A percentile compares a stretch with the other conserved stretches of the same genome.
Conservation (phyloP, 2,797 vertebrate genomes). For the Hafferia zeledoni region DNA sequence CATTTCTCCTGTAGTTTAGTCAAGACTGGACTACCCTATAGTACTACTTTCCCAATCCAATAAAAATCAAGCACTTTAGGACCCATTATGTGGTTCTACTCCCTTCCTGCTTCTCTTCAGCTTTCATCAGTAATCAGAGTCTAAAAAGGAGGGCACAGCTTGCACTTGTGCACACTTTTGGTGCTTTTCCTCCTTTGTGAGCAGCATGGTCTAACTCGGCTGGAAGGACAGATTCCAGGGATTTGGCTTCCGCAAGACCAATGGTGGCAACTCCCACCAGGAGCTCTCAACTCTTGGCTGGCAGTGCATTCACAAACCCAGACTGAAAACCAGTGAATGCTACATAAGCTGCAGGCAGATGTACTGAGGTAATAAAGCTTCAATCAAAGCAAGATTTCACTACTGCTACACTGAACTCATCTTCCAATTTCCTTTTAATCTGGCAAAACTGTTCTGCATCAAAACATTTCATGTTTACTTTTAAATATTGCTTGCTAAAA, state of each 20-base stretch:
- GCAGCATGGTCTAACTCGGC: neutral
- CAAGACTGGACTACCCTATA: neutral
- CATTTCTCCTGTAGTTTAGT: neutral
- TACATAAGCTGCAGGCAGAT: constrained; percentile 31
- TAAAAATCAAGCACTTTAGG: neutral
- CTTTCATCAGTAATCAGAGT: neutral
- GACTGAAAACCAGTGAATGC: constrained; percentile 52
- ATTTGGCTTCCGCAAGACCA: neutral
- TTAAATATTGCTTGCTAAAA: constrained; percentile 23
- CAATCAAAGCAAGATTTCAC: constrained; percentile 65
- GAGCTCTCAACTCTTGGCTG: neutral
- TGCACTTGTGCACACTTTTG: neutral
- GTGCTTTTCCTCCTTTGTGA: neutral
- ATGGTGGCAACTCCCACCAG: neutral
- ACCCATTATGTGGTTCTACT: neutral
- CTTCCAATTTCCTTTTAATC: constrained; percentile 56
- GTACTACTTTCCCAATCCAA: neutral
- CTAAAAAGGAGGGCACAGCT: neutral
- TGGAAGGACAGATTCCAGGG: constrained; percentile 4
- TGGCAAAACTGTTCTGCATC: constrained; percentile 14
- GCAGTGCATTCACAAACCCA: constrained; percentile 9
- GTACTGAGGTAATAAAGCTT: constrained; percentile 51
- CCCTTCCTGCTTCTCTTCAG: neutral
- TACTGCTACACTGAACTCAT: constrained; percentile 27
- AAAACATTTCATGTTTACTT: constrained; percentile 26